A percentile compares a stretch with the other conserved stretches of the same genome.
phyloP scores from a whole-genome alignment of 2,888 invertebrate species.

The Lymantria dispar region DNA sequence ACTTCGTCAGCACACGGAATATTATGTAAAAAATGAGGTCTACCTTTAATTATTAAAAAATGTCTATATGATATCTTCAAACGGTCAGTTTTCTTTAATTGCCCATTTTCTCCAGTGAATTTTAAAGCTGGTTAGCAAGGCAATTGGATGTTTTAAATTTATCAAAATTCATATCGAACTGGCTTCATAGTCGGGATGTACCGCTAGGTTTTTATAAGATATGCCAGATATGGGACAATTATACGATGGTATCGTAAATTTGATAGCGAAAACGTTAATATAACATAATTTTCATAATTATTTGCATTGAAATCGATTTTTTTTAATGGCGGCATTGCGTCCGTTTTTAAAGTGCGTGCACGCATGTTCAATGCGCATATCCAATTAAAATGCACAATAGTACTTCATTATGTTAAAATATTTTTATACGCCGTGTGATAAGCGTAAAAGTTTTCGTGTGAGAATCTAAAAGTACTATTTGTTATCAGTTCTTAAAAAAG shows the following conservation, averaged over 20 bases:
- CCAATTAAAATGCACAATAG: slow-evolving; percentile 60
- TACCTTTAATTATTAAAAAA: no score
- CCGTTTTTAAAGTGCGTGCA: slow-evolving; percentile 58
- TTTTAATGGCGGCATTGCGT: slow-evolving; percentile 45
- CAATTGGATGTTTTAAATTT: slow-evolving; percentile 39
- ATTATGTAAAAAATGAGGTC: no score
- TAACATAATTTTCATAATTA: slow-evolving; percentile 61
- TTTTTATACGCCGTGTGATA: slow-evolving; percentile 34
- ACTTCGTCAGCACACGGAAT: no score
- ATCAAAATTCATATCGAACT: slow-evolving; percentile 49
- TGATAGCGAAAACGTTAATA: slow-evolving; percentile 61
- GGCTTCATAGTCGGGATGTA: slow-evolving; percentile 51
- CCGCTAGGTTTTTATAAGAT: slow-evolving; percentile 64
- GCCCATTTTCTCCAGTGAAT: neutral
- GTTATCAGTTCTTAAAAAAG: neutral
- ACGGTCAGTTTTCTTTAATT: no score
- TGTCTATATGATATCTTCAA: no score
- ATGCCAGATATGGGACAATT: slow-evolving; percentile 61
- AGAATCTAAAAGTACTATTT: slow-evolving; percentile 13
- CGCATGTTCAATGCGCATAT: slow-evolving; percentile 65
- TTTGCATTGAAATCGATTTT: slow-evolving; percentile 69
- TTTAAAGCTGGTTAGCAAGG: slow-evolving; percentile 16
- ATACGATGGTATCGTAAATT: slow-evolving; percentile 58
- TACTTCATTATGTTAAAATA: slow-evolving; percentile 38
- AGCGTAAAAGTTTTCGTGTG: slow-evolving; percentile 27